Conservation (phyloP, 1,140 invertebrate species). For the Drosophila erecta region DNA sequence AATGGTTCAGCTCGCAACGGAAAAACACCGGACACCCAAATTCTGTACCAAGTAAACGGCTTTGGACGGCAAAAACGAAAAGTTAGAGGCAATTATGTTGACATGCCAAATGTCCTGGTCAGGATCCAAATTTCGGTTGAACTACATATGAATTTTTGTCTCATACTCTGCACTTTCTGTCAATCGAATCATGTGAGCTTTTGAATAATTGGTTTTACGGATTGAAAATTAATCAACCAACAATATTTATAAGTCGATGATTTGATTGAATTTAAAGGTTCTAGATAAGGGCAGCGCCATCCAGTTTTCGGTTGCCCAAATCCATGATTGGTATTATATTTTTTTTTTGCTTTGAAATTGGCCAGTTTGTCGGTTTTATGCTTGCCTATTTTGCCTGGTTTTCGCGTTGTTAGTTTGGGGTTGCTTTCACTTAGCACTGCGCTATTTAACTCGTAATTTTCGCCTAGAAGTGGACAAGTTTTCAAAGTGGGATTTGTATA, state of each 20-base stretch:
- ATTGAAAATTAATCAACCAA: constrained; percentile 14
- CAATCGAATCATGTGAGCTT: constrained; percentile 30
- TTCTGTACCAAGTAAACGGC: constrained; percentile 44
- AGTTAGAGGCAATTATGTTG: constrained; percentile 81
- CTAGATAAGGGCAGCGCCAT: background rate
- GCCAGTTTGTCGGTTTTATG: constrained; percentile 11
- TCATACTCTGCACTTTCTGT: background rate
- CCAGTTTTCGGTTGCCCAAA: background rate
- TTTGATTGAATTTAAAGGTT: constrained; percentile 8
- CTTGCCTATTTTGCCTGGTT: constrained; percentile 27
- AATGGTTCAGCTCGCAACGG: constrained; percentile 27
- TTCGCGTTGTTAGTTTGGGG: constrained; percentile 44
- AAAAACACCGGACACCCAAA: constrained; percentile 28
- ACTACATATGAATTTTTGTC: constrained; percentile 2
- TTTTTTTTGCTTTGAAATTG: constrained; percentile 28
- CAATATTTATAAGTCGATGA: no score
- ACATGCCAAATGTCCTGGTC: constrained; percentile 72
- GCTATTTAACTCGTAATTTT: constrained; percentile 39
- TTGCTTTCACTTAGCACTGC: constrained; percentile 17
- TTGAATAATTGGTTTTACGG: constrained; percentile 25
- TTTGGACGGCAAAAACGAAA: constrained; percentile 63
- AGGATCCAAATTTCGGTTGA: constrained; percentile 1
- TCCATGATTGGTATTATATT: constrained; percentile 28
- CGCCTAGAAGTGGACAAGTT: constrained; percentile 62
- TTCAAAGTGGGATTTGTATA: constrained; percentile 7